A percentile compares a stretch with the other conserved stretches of the same genome.
Evolutionary conservation across 1,140 invertebrate genomes (phyloP).

Genomic region (Thaumatotibia leucotreta): DNA sequence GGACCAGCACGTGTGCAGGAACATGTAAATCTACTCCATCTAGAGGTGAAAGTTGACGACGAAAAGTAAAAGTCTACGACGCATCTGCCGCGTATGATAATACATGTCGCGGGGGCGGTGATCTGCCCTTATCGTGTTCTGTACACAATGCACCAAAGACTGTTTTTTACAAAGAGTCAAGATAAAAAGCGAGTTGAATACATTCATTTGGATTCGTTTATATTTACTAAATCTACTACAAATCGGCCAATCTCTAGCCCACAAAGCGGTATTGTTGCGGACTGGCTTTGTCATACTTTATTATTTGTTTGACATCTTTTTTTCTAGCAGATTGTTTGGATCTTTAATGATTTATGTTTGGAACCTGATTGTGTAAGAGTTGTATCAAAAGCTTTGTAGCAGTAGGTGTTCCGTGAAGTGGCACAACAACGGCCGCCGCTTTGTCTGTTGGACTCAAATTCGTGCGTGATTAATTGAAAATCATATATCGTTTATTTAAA

Average conservation of each 20-base stretch:
- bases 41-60: conserved; percentile 71
- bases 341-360: conserved; percentile 54
- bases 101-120: conserved; percentile 33
- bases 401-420: conserved; percentile 7
- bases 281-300: conserved; percentile 42
- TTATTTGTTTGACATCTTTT: conserved; percentile 58
- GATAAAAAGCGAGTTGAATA: conserved; percentile 46
- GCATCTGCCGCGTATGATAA: conserved; percentile 49
- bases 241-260: conserved; percentile 65
- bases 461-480: conserved; percentile 7
- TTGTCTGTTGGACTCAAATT: background rate
- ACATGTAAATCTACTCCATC: conserved; percentile 62
- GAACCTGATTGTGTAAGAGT: conserved; percentile 12
- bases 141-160: conserved; percentile 41
- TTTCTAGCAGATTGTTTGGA: conserved; percentile 37
- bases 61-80: conserved; percentile 65
- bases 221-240: conserved; percentile 52
- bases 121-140: conserved; percentile 37
- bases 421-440: background rate
- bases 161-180: conserved; percentile 44
- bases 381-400: background rate
- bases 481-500: background rate
- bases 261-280: conserved; percentile 38
- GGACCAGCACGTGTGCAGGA: conserved; percentile 47
- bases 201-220: conserved; percentile 50